phyloP scores from a whole-genome alignment of 2,113 vertebrate species.

The Lagopus leucura region DNA sequence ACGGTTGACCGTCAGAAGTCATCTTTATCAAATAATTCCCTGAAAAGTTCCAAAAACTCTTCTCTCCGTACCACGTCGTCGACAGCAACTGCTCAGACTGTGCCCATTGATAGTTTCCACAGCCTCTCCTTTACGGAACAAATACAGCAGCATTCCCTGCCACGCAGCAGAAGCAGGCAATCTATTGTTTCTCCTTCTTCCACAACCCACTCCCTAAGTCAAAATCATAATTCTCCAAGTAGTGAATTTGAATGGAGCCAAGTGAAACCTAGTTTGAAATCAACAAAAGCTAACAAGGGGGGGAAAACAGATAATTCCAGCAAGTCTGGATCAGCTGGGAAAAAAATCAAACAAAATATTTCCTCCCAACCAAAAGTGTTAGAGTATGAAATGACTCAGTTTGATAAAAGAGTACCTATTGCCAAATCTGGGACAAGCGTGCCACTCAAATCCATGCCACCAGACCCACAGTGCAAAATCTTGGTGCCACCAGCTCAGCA shows the following conservation, averaged over 20 bases:
- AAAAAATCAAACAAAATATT: conserved; percentile 85
- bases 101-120: conserved; percentile 96
- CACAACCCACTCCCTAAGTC: conserved; percentile 88
- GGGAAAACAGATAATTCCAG: conserved; percentile 83
- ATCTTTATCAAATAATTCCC: conserved; percentile 94
- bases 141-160: conserved; percentile 96
- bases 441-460: conserved; percentile 71
- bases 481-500: conserved; percentile 83
- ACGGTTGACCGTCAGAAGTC: conserved; percentile 96
- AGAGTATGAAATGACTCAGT: conserved; percentile 98
- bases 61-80: conserved; percentile 95
- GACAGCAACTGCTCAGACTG: conserved; percentile 94
- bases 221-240: conserved; percentile 88
- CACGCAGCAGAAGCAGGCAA: conserved; percentile 94
- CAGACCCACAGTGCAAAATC: conserved; percentile 88
- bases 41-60: conserved; percentile 97
- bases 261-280: conserved; percentile 89
- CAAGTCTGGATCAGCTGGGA: conserved; percentile 87
- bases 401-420: conserved; percentile 87
- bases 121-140: conserved; percentile 93
- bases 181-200: conserved; percentile 94
- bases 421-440: conserved; percentile 84
- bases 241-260: conserved; percentile 95
- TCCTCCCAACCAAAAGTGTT: conserved; percentile 88
- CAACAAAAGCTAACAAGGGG: conserved; percentile 86